Base-by-base conservation (phyloP, 2,797 vertebrate species). In the Poeciliopsis gracilis region DNA sequence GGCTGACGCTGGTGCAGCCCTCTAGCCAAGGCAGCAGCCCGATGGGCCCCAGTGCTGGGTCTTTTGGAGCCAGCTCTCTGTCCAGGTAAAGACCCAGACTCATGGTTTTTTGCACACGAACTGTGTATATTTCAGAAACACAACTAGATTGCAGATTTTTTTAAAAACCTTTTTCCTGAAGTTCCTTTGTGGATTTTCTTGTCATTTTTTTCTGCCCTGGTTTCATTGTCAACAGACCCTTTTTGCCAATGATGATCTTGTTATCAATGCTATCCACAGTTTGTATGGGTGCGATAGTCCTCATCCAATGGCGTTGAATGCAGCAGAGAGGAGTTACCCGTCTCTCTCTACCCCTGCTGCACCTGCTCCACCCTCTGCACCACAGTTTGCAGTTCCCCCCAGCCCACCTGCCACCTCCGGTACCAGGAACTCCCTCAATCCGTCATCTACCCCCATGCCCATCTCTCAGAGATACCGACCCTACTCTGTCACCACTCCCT, bases 281-380 rank as follows among this genome's bases (percentile, higher is more conserved):
- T 97, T 99, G 90, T 99, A 98, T 94, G 97, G 97, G 89, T 96
- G 95, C 90, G 78, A 87, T 96, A 99, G 97, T 94, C 98, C 98
- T 86, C 94, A 96, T 89, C 91, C 94, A 77, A 85, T 92, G 84
- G 87, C 94, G 92, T 87, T 96, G 96, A 96, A 94, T 91, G 93
- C 91, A 87, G 88, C 95, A 90, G 95, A 95, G 87, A 89, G 94
- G 94, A 95, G 80, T 74, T 94, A 95, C 81, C 94, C 95, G n/a
- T 94, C 95, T 90, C 80, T 93, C 59, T 77, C 87, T 30, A 79
- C 93, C 81, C 93, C 96, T 76, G 86, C 95, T 91, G 83, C 93
- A 82, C 76, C 93, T 73, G 82, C 91, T 84, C 73, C 85, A 82
- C 88, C 90, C 82, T 87, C 92, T 90, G 87, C 67, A 86, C 88